Evolutionary conservation across 2,888 invertebrate species (phyloP).

Genomic region (Pachycephus smyrnensis): DNA sequence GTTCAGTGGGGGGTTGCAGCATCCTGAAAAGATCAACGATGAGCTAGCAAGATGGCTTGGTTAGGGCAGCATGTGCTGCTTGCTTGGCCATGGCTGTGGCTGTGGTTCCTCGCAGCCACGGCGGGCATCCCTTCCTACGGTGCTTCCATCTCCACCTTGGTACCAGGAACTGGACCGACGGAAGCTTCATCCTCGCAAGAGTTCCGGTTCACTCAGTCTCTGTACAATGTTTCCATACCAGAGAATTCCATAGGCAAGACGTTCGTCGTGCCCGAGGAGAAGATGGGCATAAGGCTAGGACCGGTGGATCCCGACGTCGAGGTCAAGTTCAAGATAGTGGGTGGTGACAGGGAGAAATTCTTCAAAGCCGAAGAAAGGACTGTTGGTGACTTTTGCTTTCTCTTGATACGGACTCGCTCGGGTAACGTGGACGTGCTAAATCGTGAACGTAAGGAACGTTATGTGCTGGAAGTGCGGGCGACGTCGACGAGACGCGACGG

Average conservation of each 20-base stretch:
- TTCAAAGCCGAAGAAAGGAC: slow-evolving; percentile 92
- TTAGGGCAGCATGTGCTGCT: slow-evolving; percentile 61
- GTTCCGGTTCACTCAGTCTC: slow-evolving; percentile 78
- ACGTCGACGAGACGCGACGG: slow-evolving; percentile 73
- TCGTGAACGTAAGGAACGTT: slow-evolving; percentile 89
- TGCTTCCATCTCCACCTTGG: slow-evolving; percentile 28
- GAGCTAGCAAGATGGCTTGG: slow-evolving; percentile 65
- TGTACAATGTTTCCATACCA: slow-evolving; percentile 90
- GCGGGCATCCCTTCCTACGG: slow-evolving; percentile 50
- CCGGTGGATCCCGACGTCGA: slow-evolving; percentile 67
- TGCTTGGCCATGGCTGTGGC: slow-evolving; percentile 63
- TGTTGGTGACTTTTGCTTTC: slow-evolving; percentile 95
- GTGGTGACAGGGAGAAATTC: slow-evolving; percentile 89
- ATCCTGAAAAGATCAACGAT: slow-evolving; percentile 44
- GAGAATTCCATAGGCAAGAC: slow-evolving; percentile 94
- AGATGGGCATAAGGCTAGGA: slow-evolving; percentile 81
- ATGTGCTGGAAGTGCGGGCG: slow-evolving; percentile 83
- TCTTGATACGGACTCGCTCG: slow-evolving; percentile 88
- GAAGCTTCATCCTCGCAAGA: slow-evolving; percentile 41
- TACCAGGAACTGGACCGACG: slow-evolving; percentile 19
- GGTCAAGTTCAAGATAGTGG: slow-evolving; percentile 87
- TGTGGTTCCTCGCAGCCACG: slow-evolving; percentile 59
- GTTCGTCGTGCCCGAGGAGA: slow-evolving; percentile 81
- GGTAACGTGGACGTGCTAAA: slow-evolving; percentile 90
- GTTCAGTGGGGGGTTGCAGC: slow-evolving; percentile 16